Evolutionary conservation across 2,888 invertebrate genomes (phyloP), one percentile per base, ranked within the genome.

Genomic region (Drosophila algonquin): DNA sequence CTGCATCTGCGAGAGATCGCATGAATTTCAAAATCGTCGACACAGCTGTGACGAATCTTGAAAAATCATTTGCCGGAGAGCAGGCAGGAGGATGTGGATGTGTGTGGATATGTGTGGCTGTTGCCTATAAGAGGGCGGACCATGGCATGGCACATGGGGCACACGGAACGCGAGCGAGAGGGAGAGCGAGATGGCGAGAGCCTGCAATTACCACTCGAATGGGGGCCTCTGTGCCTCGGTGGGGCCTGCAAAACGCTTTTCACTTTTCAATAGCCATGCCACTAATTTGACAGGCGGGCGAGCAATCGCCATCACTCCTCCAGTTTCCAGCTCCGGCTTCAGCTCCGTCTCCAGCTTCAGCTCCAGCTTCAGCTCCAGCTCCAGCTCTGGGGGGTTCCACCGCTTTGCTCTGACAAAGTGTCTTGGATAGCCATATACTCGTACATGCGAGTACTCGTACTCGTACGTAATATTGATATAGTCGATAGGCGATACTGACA

Each of bases 281-380:
- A 83, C 88, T 83, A 83, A 83, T 83, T 88, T 83, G 83, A 83
- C 83, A 83, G 83, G 86, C 83, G 80, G 86, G 88, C 72, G 80
- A 76, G 78, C 83, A 86, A 83, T 88, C 86, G 65, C 85, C 77
- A 82, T 87, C 82, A 85, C 77, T 72, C 70, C 73, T 73, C 46
- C 54, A 74, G 75, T 67, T 68, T 54, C 51, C 30, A 30, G 44
- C 65, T 72, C 0, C 30, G 14, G 30, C 53, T 63, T 8, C 4
- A 6, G 47, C 58, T 55, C 3, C 58, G 9, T 63, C 4, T 12
- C 9, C 35, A n/a, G n/a, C n/a, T n/a, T n/a, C n/a, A n/a, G n/a
- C n/a, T n/a, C n/a, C n/a, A n/a, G n/a, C 40, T 60, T 44, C n/a
- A 21, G 46, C 48, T 53, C 4, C 18, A 44, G 54, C 48, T 53